Conservation (phyloP, 2,888 invertebrate genomes). For the Pycnomerus fuliginosus region DNA sequence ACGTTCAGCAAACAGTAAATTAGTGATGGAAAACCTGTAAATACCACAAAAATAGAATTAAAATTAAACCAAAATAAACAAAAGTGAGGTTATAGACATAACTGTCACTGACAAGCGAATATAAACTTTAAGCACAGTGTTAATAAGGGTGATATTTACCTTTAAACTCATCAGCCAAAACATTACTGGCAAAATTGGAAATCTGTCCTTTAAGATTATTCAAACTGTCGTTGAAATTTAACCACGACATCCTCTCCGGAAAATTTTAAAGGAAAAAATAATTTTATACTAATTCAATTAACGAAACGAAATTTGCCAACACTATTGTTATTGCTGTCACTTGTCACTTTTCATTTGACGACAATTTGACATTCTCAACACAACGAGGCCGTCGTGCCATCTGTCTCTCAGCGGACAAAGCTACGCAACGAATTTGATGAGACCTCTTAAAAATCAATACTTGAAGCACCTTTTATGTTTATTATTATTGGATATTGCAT, state of each 20-base stretch:
- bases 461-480: too few species aligned
- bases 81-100: conserved; percentile 17
- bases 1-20: conserved; percentile 1
- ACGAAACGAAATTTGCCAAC: too few species aligned
- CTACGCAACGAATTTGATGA: too few species aligned
- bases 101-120: conserved; percentile 12
- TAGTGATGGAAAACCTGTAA: background rate
- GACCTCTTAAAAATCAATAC: too few species aligned
- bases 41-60: background rate
- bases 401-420: too few species aligned
- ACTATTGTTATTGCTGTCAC: conserved; percentile 13
- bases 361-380: conserved; percentile 1
- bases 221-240: conserved; percentile 65
- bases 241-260: conserved; percentile 65
- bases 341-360: conserved; percentile 4
- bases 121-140: conserved; percentile 18
- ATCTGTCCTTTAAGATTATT: conserved; percentile 83
- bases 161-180: conserved; percentile 74
- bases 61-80: conserved; percentile 11
- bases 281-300: too few species aligned
- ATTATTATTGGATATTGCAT: too few species aligned
- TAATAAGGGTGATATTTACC: conserved; percentile 26
- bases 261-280: too few species aligned
- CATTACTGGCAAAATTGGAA: conserved; percentile 84
- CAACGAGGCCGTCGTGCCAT: too few species aligned